Evolutionary conservation across 1,140 invertebrate genomes (phyloP), one percentile per base, ranked within the genome.

Genomic region (Theocolax elegans): DNA sequence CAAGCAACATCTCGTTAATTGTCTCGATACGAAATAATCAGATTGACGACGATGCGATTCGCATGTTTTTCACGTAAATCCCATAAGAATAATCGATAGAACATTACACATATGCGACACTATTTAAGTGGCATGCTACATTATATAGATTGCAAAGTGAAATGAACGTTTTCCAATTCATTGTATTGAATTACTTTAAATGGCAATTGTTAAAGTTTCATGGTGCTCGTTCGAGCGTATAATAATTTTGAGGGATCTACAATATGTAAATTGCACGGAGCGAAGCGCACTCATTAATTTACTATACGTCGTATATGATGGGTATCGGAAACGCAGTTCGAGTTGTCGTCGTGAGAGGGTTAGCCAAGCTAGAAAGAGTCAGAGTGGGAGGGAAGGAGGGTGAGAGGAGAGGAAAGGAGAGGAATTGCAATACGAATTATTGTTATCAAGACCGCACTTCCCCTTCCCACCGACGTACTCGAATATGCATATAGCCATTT

Each of bases 171-270:
- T 15, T 29, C 35, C 46, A 8, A 13, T 19, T 10, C 29, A 53
- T 53, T 48, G 48, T 42, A 60, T 68, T 59, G 17, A 49, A 60
- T 68, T 48, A 40, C 31, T 59, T 60, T 58, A 60, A 60, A 29
- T 6, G 31, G 27, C 21, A 12, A 27, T 69, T 19, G n/a, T 62
- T 60, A 69, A 69, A 53, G 1, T 69, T 69, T 60, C 17, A 69
- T 13, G 25, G 15, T 15, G 9, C 64, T 13, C 4, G 23, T 59
- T 67, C 19, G 9, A 31, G 48, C 21, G 40, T 23, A 35, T 67
- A 58, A 67, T 67, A 38, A 46, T 31, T n/a, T 29, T 10, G n/a
- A n/a, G n/a, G n/a, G 2, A 12, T 42, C 21, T 40, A 27, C 21
- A 13, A 27, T 27, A 60, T 60, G 56, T 31, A 67, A 59, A 67